Evolutionary conservation across 2,888 invertebrate species (phyloP), one percentile per base, ranked within the genome.

Genomic region (Bembecia ichneumoniformis): DNA sequence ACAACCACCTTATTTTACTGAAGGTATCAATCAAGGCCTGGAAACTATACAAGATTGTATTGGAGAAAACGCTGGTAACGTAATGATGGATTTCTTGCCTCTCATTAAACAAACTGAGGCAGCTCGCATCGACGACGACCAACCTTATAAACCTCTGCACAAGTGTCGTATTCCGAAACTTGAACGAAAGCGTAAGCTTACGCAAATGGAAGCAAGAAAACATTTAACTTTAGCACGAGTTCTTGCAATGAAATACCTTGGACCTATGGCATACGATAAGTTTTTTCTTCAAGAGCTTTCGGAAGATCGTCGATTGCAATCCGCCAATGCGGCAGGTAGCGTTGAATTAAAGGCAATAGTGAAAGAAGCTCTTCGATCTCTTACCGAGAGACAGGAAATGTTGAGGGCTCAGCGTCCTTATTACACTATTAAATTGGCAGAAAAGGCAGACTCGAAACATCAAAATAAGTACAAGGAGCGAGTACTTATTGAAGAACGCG

Each of bases 21-120:
- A 84, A 58, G 86, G 87, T n/a, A 83, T 84, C 14, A 82, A 78
- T 57, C 83, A 86, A 61, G 86, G 86, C 2, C 50, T 77, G 1
- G 84, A 87, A 63, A 87, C 87, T 4, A 82, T 87, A 53, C 81
- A 86, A 63, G 86, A 86, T 56, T 86, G 83, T 54, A 75, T 87
- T 5, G 87, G 87, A n/a, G 50, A 57, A 3, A 82, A 86, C 49
- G 81, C 86, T 1, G 87, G 87, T 1, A 74, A 64, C 54, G 81
- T 87, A 1, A 78, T 87, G 83, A 46, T 79, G 34, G 81, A 86
- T 40, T 82, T 87, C 51, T 58, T 83, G 43, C 81, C 86, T 14
- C 52, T 83, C n/a, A 87, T 87, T 15, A 82, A 75, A 61, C 72
- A 76, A 59, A 57, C 66, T 17, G 82, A 84, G 65, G 70, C 71